A percentile compares a stretch with the other conserved stretches of the same genome.
Conservation (phyloP, 2,113 vertebrate genomes). For the Grammomys surdaster region DNA sequence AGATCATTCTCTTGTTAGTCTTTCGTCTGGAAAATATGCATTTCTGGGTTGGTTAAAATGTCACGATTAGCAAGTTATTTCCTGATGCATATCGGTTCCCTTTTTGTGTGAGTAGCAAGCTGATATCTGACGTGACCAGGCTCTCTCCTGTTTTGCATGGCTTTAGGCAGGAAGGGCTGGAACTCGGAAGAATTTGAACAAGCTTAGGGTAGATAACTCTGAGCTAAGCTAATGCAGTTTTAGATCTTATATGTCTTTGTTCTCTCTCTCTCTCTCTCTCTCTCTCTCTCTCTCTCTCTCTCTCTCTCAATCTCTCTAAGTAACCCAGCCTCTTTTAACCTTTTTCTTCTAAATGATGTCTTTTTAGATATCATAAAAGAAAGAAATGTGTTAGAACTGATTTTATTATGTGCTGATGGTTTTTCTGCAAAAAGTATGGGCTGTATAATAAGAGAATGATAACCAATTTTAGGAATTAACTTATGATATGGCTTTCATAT, state of each 20-base stretch:
- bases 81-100: background rate
- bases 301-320: background rate
- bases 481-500: background rate
- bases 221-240: conserved; percentile 12
- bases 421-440: conserved; percentile 38
- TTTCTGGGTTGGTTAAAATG: background rate
- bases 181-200: background rate
- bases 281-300: too few relatives aligned
- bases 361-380: background rate
- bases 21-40: background rate
- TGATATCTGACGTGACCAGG: background rate
- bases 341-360: background rate
- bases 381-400: conserved; percentile 1
- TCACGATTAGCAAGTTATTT: background rate
- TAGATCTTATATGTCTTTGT: background rate
- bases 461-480: background rate
- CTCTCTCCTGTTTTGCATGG: background rate
- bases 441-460: background rate
- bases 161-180: background rate
- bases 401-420: conserved; percentile 33
- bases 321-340: background rate
- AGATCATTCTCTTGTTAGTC: background rate
- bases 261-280: too few relatives aligned
- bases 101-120: background rate
- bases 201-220: background rate